Percentiles rank a stretch among this genome's conserved stretches.
These are phyloP conservation scores for Zygothrica quintamaculata DNA, from an alignment of 2,888 invertebrate species.

Conservation along the genomic window DNA sequence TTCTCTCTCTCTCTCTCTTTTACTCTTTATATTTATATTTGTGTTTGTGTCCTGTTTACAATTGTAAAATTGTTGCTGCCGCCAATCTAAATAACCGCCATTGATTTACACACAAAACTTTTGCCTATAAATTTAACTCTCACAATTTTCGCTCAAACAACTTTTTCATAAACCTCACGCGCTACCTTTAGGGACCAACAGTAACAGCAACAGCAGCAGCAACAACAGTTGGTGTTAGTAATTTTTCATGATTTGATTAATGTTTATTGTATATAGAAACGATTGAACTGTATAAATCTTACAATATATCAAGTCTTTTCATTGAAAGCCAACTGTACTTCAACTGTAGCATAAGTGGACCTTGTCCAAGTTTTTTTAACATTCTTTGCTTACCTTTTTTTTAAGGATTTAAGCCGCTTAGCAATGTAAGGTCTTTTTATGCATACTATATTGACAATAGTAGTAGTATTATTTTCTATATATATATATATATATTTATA, in stretches of 20 bases:
- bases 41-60: constrained; percentile 58
- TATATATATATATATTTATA: too few species aligned
- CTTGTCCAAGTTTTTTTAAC: constrained; percentile 28
- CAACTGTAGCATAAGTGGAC: constrained; percentile 36
- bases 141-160: constrained; percentile 53
- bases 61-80: constrained; percentile 60
- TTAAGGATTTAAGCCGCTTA: not conserved
- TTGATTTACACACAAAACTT: constrained; percentile 74
- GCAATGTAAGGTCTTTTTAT: not conserved
- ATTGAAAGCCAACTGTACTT: constrained; percentile 9
- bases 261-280: constrained; percentile 63
- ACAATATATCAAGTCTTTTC: constrained; percentile 5
- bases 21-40: constrained; percentile 18
- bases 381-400: constrained; percentile 18
- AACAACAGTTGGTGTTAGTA: constrained; percentile 28
- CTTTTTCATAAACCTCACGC: constrained; percentile 71
- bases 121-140: constrained; percentile 69
- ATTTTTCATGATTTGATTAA: constrained; percentile 64
- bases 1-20: constrained; percentile 23
- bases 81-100: constrained; percentile 69
- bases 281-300: constrained; percentile 69
- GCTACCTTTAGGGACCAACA: constrained; percentile 27
- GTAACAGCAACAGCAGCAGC: constrained; percentile 8
- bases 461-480: too few species aligned
- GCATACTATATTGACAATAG: not conserved